Conservation (phyloP, 23 tunicate species). For the Ascidia mentula region DNA sequence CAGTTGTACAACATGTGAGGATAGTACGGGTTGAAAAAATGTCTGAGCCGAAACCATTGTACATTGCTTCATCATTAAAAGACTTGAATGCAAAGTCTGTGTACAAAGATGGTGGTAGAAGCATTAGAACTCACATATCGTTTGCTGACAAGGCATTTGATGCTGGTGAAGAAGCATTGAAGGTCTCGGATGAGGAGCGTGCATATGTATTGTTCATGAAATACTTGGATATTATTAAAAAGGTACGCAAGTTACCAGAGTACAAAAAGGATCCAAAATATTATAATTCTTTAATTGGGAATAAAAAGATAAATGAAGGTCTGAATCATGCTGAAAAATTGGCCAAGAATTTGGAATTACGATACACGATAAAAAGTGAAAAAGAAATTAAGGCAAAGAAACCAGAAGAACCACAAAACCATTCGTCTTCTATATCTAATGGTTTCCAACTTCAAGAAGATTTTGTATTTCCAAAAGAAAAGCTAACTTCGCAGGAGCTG, state of each 20-base stretch:
- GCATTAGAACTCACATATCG: conserved; percentile 33
- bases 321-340: conserved; percentile 65
- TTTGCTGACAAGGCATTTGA: conserved; percentile 56
- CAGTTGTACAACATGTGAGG: too few species aligned
- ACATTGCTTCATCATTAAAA: conserved; percentile 46
- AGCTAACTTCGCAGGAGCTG: conserved; percentile 27
- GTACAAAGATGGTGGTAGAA: conserved; percentile 43
- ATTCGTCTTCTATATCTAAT: not conserved
- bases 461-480: conserved; percentile 6
- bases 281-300: conserved; percentile 44
- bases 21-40: too few species aligned
- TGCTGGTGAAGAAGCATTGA: conserved; percentile 62
- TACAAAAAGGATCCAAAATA: conserved; percentile 52
- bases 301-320: conserved; percentile 30
- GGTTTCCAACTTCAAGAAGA: not conserved
- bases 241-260: conserved; percentile 46
- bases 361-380: conserved; percentile 30
- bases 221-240: conserved; percentile 54
- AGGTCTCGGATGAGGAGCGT: conserved; percentile 66
- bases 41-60: conserved; percentile 15
- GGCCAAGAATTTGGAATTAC: conserved; percentile 35
- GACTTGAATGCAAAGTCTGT: conserved; percentile 50
- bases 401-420: not conserved
- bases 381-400: conserved; percentile 1
- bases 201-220: conserved; percentile 85